Conservation (phyloP, 2,113 vertebrate genomes). For the Xyrauchen texanus region DNA sequence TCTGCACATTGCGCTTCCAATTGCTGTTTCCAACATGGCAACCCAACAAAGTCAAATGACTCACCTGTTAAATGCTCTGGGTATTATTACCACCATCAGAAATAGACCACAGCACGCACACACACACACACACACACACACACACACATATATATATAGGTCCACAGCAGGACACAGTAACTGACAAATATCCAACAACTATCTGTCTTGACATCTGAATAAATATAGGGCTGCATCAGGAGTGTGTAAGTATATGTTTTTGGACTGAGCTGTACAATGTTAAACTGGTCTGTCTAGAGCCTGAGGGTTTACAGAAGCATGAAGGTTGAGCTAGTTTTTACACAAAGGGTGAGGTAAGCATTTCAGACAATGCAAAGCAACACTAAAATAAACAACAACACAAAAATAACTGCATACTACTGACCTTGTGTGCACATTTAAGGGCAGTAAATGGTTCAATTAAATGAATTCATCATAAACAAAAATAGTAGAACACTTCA, state of each 20-base stretch:
- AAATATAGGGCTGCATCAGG: no score
- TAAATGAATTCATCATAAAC: not conserved
- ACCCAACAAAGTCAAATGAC: not conserved
- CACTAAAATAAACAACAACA: no score
- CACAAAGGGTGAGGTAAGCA: constrained; percentile 44
- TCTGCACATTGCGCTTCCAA: no score
- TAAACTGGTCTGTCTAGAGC: not conserved
- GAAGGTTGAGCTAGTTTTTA: constrained; percentile 44
- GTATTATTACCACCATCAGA: not conserved
- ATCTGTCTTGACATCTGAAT: not conserved
- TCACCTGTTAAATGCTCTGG: constrained; percentile 5
- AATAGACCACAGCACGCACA: not conserved
- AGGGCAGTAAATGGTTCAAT: constrained; percentile 22
- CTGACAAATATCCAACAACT: not conserved
- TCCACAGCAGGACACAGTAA: not conserved
- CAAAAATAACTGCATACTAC: no score
- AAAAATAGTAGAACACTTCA: no score
- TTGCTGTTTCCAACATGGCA: not conserved
- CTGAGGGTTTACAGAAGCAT: constrained; percentile 60
- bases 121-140: no score
- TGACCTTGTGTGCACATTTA: constrained; percentile 15
- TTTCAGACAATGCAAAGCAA: no score
- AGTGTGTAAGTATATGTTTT: no score
- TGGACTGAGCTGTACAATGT: not conserved
- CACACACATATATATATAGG: no score